These are phyloP conservation scores for Myotis daubentonii DNA, from an alignment of 2,797 vertebrate genomes.

Conservation along the genomic window DNA sequence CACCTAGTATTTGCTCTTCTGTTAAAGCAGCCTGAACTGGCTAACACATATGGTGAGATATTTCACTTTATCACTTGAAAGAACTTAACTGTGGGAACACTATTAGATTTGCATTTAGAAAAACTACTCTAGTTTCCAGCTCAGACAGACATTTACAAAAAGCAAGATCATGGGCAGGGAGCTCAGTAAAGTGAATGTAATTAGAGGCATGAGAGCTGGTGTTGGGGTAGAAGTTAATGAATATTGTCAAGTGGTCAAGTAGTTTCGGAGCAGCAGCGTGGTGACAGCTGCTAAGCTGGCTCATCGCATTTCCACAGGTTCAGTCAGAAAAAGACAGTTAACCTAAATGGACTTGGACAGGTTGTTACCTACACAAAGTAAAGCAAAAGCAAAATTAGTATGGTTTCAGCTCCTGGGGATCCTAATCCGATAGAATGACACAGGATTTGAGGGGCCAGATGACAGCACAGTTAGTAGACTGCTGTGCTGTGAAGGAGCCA, in stretches of 20 bases:
- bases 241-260: neutral
- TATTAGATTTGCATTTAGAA: conserved; percentile 23
- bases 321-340: neutral
- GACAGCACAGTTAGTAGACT: neutral
- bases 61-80: neutral
- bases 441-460: neutral
- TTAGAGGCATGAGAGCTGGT: neutral
- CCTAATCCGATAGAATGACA: neutral
- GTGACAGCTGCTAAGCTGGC: neutral
- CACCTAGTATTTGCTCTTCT: neutral
- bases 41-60: neutral
- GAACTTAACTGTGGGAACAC: neutral
- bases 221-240: neutral
- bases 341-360: neutral
- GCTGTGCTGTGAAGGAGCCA: neutral
- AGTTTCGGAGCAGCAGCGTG: neutral
- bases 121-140: neutral
- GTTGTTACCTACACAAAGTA: neutral
- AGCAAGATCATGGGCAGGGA: neutral
- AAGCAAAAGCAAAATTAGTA: conserved; percentile 38
- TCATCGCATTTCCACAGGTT: neutral
- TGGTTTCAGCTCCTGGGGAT: neutral
- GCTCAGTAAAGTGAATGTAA: neutral
- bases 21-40: neutral
- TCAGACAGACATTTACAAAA: neutral